These are phyloP conservation scores for Carcinoscorpius rotundicauda DNA, from an alignment of 1,140 invertebrate genomes.

Conservation along the genomic window DNA sequence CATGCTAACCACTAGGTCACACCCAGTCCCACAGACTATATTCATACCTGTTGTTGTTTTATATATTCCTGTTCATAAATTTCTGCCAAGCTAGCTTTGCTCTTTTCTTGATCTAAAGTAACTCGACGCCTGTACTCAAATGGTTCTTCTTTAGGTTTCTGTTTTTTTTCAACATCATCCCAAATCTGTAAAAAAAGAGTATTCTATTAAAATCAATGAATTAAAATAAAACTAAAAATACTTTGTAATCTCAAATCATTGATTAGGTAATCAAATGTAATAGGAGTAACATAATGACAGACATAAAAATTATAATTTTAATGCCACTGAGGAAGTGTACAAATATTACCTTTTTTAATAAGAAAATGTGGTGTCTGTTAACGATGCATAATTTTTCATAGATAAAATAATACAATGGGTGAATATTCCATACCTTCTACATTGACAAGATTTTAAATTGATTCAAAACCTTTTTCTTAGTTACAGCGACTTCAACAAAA, in stretches of 20 bases:
- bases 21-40: neutral
- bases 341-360: no score
- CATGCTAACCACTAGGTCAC: no score
- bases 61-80: slow-evolving; percentile 92
- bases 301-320: no score
- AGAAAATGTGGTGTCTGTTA: no score
- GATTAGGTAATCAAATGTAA: neutral
- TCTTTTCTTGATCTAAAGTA: slow-evolving; percentile 87
- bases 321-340: no score
- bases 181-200: slow-evolving; percentile 44
- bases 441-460: no score
- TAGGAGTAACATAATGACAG: neutral
- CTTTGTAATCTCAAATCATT: neutral
- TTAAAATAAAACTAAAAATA: neutral
- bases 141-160: slow-evolving; percentile 69
- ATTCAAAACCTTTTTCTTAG: no score
- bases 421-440: no score
- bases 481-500: no score
- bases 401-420: no score
- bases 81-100: slow-evolving; percentile 83
- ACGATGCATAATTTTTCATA: no score
- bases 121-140: slow-evolving; percentile 81
- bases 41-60: slow-evolving; percentile 55
- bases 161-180: slow-evolving; percentile 87
- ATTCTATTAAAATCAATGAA: slow-evolving; percentile 1